Conservation (phyloP, 2,888 invertebrate species). For the Trachelus troglodyta region DNA sequence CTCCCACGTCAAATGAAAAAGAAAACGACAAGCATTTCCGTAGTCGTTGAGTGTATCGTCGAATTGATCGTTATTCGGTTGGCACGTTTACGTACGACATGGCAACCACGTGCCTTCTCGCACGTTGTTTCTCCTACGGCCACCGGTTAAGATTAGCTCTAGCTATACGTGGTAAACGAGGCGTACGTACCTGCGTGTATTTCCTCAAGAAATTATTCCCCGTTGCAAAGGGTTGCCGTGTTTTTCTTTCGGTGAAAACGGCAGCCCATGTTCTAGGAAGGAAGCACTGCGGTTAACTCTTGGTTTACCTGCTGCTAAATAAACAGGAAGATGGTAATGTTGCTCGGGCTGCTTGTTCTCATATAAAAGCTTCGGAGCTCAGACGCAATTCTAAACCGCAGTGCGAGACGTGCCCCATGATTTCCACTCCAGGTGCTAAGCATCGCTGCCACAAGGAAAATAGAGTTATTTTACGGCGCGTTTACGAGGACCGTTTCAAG, state of each 20-base stretch:
- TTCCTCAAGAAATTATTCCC: neutral
- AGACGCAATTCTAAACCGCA: neutral
- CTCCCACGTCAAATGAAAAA: neutral
- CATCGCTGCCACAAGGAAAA: slow-evolving; percentile 41
- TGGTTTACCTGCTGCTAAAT: slow-evolving; percentile 1
- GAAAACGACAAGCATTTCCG: neutral
- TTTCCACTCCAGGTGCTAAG: slow-evolving; percentile 18
- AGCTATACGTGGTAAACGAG: neutral
- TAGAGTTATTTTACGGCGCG: slow-evolving; percentile 44
- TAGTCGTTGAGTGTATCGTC: neutral
- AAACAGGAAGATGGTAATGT: slow-evolving; percentile 8
- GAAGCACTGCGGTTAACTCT: neutral
- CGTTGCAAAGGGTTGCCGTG: neutral
- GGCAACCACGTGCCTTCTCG: neutral
- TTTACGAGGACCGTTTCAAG: slow-evolving; percentile 31
- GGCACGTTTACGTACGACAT: neutral
- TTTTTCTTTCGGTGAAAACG: slow-evolving; percentile 7
- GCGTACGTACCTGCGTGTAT: neutral
- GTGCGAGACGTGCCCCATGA: neutral
- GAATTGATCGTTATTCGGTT: neutral
- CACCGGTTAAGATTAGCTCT: neutral
- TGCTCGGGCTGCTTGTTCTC: neutral
- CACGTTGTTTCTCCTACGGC: neutral
- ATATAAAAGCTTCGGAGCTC: slow-evolving; percentile 1
- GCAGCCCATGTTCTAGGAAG: neutral